Evolutionary conservation across 2,113 vertebrate species (phyloP), one percentile per base, ranked within the genome.

Genomic region (Oreochromis spilurus): DNA sequence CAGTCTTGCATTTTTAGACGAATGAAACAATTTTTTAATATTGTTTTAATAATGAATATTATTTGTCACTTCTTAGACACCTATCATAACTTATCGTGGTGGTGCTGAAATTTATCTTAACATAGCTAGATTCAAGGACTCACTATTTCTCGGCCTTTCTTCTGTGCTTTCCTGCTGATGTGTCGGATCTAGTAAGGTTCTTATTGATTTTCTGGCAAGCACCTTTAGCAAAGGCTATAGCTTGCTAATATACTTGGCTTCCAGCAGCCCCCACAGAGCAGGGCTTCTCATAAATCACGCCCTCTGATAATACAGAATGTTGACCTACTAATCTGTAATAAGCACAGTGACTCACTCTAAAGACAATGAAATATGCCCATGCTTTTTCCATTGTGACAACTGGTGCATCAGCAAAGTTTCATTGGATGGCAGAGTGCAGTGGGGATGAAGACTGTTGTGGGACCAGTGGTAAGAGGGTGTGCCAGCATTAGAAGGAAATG

Each of bases 201-300:
- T 62, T 93, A 96, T 96, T 92, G 95, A 96, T 96, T 96, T 95
- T 89, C 87, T 95, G 93, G 95, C 93, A 96, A 85, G 84, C 77
- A 85, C 86, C 77, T 92, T 92, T 96, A 94, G 94, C 95, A 92
- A 79, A 87, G 75, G 88, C 91, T 88, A 84, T 87, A 85, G 86
- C 89, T 90, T 85, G 92, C 92, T 93, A 95, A 96, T 95, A 94
- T 90, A 92, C 91, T 94, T 87, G 78, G 88, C 94, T 94, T 87
- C 94, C 90, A 94, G 87, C 87, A 86, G 90, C 91, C 92, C 88
- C 82, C 83, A 45, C 88, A 89, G 88, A 80, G 80, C 65, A 88
- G 79, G 70, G 58, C 67, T 88, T 82, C 60, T 72, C 84, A 93
- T 95, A 93, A 95, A 95, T 95, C 94, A 93, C 82, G 36, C 53